These are phyloP conservation scores for Dermatophagoides farinae DNA, from an alignment of 1,140 invertebrate species.

Conservation along the genomic window DNA sequence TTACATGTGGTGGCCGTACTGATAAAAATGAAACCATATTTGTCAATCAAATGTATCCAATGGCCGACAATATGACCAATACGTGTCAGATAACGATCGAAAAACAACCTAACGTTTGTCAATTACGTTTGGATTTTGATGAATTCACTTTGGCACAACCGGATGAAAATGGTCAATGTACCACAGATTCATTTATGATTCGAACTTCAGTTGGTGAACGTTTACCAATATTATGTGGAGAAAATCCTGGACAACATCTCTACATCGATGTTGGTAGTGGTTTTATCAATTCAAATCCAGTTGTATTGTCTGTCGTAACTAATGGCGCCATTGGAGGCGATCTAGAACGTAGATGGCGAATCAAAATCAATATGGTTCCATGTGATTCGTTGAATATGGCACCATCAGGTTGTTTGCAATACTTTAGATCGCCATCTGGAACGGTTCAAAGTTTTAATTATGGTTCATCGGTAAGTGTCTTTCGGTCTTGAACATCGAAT, in stretches of 20 bases:
- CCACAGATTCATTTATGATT: slow-evolving; percentile 44
- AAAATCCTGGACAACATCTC: slow-evolving; percentile 63
- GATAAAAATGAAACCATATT: slow-evolving; percentile 65
- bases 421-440: slow-evolving; percentile 19
- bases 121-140: slow-evolving; percentile 56
- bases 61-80: slow-evolving; percentile 39
- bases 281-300: slow-evolving; percentile 37
- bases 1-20: slow-evolving; percentile 48
- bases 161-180: slow-evolving; percentile 44
- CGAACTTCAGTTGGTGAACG: slow-evolving; percentile 39
- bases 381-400: slow-evolving; percentile 39
- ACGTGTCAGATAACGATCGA: slow-evolving; percentile 46
- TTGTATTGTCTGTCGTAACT: slow-evolving; percentile 41
- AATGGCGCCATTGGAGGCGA: slow-evolving; percentile 32
- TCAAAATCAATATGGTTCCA: slow-evolving; percentile 48
- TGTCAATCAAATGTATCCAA: slow-evolving; percentile 56
- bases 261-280: slow-evolving; percentile 50
- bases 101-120: slow-evolving; percentile 44
- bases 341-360: slow-evolving; percentile 42
- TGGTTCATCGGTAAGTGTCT: slow-evolving; percentile 21
- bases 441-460: slow-evolving; percentile 39
- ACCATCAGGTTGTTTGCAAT: slow-evolving; percentile 21
- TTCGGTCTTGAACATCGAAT: not conserved
- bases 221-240: slow-evolving; percentile 48
- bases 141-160: slow-evolving; percentile 49